These are phyloP conservation scores for Regulus satrapa DNA, from an alignment of 2,113 vertebrate genomes.

Conservation along the genomic window DNA sequence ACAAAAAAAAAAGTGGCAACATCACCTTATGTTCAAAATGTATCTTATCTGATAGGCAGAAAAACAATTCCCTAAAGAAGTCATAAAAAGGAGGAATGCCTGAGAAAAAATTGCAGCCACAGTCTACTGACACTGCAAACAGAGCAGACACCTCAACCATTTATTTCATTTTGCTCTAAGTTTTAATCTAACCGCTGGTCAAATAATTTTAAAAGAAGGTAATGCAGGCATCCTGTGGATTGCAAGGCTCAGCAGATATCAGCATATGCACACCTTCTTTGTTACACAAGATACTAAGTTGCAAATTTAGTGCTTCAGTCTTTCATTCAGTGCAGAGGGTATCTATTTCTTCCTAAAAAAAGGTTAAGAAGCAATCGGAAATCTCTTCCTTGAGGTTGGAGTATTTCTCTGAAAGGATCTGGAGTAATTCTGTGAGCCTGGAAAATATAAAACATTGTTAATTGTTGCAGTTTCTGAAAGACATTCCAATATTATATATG, in stretches of 20 bases:
- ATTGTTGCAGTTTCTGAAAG: not conserved
- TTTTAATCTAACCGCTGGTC: not conserved
- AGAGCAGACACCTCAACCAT: not conserved
- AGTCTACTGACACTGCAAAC: not conserved
- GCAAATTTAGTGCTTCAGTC: not conserved
- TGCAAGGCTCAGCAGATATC: not conserved
- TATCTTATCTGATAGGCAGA: not conserved
- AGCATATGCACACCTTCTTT: not conserved
- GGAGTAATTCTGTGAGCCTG: constrained; percentile 70
- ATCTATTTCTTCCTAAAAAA: not conserved
- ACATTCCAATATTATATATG: too few relatives aligned
- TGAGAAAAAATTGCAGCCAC: not conserved
- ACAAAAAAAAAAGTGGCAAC: not conserved
- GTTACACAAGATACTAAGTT: not conserved
- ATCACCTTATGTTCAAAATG: not conserved
- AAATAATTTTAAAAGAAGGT: not conserved
- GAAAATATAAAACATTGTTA: constrained; percentile 8
- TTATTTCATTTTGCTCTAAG: not conserved
- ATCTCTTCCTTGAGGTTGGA: constrained; percentile 62
- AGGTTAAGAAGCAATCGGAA: constrained; percentile 68
- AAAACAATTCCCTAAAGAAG: not conserved
- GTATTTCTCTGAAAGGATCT: constrained; percentile 71
- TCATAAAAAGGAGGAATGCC: not conserved
- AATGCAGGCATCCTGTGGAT: not conserved
- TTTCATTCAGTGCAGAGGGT: not conserved